Conservation (phyloP, 2,797 vertebrate species). For the Anabas testudineus region DNA sequence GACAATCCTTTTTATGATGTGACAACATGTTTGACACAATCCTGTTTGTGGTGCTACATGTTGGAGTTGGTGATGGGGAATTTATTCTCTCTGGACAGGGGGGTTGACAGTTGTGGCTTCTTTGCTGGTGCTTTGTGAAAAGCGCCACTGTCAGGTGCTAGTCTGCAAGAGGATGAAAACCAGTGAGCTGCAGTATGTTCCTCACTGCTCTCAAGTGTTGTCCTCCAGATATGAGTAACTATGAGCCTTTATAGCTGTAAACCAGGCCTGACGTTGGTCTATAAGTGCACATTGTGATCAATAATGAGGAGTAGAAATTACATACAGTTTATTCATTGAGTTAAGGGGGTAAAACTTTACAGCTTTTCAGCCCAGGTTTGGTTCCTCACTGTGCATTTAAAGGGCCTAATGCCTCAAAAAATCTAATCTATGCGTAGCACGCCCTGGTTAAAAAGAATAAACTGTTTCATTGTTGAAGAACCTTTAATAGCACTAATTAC, state of each 20-base stretch:
- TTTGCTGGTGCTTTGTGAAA: constrained; percentile 33
- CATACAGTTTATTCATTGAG: not conserved
- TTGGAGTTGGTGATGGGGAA: constrained; percentile 29
- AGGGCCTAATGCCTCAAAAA: constrained; percentile 36
- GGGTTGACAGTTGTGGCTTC: constrained; percentile 18
- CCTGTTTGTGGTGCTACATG: constrained; percentile 18
- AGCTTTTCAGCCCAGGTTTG: constrained; percentile 8
- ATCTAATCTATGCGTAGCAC: constrained; percentile 43
- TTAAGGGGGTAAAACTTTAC: too few species aligned
- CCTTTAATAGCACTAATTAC: constrained; percentile 71
- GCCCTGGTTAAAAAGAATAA: constrained; percentile 47
- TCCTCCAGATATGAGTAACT: constrained; percentile 46
- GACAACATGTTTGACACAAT: constrained; percentile 45
- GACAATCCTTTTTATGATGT: constrained; percentile 5
- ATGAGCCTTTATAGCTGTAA: constrained; percentile 35
- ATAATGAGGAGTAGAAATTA: constrained; percentile 22
- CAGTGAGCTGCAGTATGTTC: too few species aligned
- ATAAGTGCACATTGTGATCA: constrained; percentile 22
- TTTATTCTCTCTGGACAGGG: constrained; percentile 26
- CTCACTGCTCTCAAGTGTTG: constrained; percentile 33
- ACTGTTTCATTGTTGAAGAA: constrained; percentile 53
- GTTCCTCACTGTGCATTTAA: not conserved
- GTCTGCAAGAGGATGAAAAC: constrained; percentile 55
- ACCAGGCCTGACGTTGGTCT: constrained; percentile 41
- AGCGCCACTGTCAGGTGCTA: constrained; percentile 39